A percentile compares a stretch with the other conserved stretches of the same genome.
phyloP scores from a whole-genome alignment of 1,140 invertebrate genomes.

The Ips nitidus region DNA sequence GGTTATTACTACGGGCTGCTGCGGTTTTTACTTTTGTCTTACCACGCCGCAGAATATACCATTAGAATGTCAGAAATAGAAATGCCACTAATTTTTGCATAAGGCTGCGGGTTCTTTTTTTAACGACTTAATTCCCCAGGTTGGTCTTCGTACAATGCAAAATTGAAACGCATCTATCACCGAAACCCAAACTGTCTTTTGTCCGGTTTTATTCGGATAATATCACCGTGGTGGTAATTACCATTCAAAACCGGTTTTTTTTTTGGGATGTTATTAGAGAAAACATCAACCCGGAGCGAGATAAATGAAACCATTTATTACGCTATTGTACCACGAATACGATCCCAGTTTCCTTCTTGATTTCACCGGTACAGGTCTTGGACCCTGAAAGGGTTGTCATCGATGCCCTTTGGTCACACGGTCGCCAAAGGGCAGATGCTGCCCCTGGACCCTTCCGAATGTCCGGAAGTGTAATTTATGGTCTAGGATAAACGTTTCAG shows the following conservation, averaged over 20 bases:
- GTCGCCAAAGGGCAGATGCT: slow-evolving; percentile 35
- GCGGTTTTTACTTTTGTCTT: slow-evolving; percentile 2
- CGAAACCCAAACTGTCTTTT: slow-evolving; percentile 9
- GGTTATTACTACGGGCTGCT: slow-evolving; percentile 16
- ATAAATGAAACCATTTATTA: slow-evolving; percentile 39
- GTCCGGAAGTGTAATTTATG: slow-evolving; percentile 27
- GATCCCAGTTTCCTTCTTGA: slow-evolving; percentile 25
- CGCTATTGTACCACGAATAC: slow-evolving; percentile 21
- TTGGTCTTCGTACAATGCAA: background rate
- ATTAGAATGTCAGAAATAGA: slow-evolving; percentile 2
- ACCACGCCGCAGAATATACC: background rate
- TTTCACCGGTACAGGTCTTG: slow-evolving; percentile 15
- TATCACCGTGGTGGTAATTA: slow-evolving; percentile 17
- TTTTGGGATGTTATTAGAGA: slow-evolving; percentile 17
- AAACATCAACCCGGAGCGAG: slow-evolving; percentile 17
- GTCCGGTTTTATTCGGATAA: background rate
- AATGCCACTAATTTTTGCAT: background rate
- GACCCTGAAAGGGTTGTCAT: slow-evolving; percentile 22
- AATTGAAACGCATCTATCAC: slow-evolving; percentile 17
- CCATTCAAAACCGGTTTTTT: slow-evolving; percentile 22
- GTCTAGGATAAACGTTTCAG: slow-evolving; percentile 34
- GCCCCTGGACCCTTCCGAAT: slow-evolving; percentile 32
- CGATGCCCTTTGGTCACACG: slow-evolving; percentile 36
- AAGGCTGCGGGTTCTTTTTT: too few species aligned
- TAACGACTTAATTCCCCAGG: too few species aligned